Conservation (phyloP, 1,140 invertebrate genomes). For the Streblospio benedicti region DNA sequence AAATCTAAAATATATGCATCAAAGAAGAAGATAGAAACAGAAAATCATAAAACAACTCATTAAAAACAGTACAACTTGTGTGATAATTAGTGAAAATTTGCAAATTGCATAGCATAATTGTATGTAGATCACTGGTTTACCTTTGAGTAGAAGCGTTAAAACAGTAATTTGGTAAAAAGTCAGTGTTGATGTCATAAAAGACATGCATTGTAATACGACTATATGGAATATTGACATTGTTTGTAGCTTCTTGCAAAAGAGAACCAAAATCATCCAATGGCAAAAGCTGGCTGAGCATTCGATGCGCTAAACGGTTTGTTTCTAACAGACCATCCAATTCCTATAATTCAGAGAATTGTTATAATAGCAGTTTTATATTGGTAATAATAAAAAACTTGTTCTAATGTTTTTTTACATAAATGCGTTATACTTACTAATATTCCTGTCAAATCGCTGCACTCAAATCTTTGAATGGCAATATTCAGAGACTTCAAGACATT, state of each 20-base stretch:
- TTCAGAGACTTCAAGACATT: constrained; percentile 92
- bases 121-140: too few relatives aligned
- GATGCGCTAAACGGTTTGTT: constrained; percentile 88
- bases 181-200: constrained; percentile 96
- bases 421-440: constrained; percentile 67
- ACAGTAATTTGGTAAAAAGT: constrained; percentile 95
- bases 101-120: too few relatives aligned
- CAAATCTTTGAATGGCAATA: constrained; percentile 88
- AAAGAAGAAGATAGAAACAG: not conserved
- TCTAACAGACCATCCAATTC: constrained; percentile 86
- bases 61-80: not conserved
- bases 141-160: constrained; percentile 96
- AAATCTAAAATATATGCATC: constrained; percentile 9
- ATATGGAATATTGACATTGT: constrained; percentile 92
- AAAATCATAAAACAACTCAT: not conserved
- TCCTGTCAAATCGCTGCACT: constrained; percentile 92
- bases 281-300: constrained; percentile 80
- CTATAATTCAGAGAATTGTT: not conserved
- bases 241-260: constrained; percentile 93
- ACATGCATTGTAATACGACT: constrained; percentile 93
- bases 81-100: not conserved
- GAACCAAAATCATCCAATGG: constrained; percentile 91
- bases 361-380: not conserved
- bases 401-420: too few relatives aligned
- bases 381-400: not conserved